These are phyloP conservation scores for Alosa alosa DNA, from an alignment of 2,113 vertebrate genomes.

Conservation along the genomic window DNA sequence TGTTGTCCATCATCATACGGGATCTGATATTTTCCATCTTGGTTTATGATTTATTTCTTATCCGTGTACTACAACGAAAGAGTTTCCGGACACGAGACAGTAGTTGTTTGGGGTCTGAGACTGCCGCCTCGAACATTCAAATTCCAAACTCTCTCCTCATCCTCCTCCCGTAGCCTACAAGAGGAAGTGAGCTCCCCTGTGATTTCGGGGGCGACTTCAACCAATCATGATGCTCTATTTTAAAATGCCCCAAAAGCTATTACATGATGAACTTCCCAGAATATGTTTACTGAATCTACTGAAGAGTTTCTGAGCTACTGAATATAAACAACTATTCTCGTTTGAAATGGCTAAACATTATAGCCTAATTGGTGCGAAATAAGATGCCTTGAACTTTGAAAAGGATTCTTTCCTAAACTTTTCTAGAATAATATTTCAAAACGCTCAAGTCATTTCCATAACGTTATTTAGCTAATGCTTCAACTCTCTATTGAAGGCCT, in stretches of 20 bases:
- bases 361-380: no score
- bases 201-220: not conserved
- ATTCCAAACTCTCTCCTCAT: constrained; percentile 24
- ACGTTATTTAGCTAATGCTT: no score
- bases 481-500: no score
- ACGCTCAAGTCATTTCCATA: no score
- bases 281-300: not conserved
- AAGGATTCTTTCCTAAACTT: no score
- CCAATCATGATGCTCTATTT: constrained; percentile 53
- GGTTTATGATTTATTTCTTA: not conserved
- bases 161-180: not conserved
- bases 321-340: no score
- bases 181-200: constrained; percentile 21
- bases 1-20: not conserved
- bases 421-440: no score
- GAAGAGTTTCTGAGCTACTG: no score
- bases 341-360: no score
- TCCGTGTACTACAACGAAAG: not conserved
- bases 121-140: constrained; percentile 43
- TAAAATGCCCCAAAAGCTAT: constrained; percentile 31
- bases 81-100: not conserved
- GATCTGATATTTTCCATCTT: constrained; percentile 37
- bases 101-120: not conserved
- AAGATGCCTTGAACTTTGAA: no score
- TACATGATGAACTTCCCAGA: not conserved